phyloP scores from a whole-genome alignment of 2,888 invertebrate genomes.

The Scaptomyza tumidula region DNA sequence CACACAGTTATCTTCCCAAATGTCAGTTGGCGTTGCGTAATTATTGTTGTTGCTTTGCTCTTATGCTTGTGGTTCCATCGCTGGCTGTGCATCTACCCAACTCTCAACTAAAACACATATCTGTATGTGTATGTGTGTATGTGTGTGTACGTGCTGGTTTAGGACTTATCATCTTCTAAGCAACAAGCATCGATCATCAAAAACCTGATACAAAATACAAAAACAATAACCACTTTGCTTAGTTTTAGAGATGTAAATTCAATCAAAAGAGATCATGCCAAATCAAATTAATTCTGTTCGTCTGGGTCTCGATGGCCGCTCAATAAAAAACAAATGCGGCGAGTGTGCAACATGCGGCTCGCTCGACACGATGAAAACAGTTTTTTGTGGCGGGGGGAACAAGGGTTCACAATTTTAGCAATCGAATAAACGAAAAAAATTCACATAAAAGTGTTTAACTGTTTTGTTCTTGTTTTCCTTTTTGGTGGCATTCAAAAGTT shows the following conservation, averaged over 20 bases:
- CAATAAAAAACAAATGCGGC: too few species aligned
- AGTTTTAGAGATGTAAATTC: too few species aligned
- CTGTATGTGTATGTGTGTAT: slow-evolving; percentile 15
- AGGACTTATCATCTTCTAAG: not conserved
- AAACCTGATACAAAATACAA: too few species aligned
- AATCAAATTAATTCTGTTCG: too few species aligned
- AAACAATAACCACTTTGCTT: too few species aligned
- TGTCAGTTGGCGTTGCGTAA: slow-evolving; percentile 53
- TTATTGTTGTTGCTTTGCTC: slow-evolving; percentile 48
- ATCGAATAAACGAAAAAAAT: slow-evolving; percentile 41
- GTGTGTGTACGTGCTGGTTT: not conserved
- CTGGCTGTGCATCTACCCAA: slow-evolving; percentile 14
- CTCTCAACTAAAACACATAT: not conserved
- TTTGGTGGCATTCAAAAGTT: slow-evolving; percentile 33
- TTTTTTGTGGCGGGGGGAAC: not conserved
- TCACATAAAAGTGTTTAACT: slow-evolving; percentile 29
- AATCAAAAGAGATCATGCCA: too few species aligned
- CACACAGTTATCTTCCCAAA: not conserved
- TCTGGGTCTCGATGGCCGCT: too few species aligned
- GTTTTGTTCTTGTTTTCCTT: not conserved
- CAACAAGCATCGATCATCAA: not conserved
- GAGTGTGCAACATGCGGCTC: too few species aligned
- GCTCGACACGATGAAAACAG: too few species aligned
- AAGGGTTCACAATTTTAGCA: slow-evolving; percentile 36
- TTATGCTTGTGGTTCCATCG: slow-evolving; percentile 11